Base-by-base conservation (phyloP, 1,140 invertebrate species). In the Heliconius hewitsoni region DNA sequence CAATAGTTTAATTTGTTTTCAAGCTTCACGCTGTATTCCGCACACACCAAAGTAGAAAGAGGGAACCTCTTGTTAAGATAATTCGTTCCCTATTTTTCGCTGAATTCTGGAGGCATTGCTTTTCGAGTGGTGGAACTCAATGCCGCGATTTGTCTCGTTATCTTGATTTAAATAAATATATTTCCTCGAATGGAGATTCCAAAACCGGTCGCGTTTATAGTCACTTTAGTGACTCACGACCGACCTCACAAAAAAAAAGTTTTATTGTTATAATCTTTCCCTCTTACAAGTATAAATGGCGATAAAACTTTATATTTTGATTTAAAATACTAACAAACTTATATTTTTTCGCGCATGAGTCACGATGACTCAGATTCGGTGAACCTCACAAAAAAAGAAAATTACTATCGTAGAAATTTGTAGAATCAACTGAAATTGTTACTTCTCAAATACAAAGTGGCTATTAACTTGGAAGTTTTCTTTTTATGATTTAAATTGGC, bases 311-410 rank as follows among this genome's bases (percentile, higher is more conserved):
- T 30, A 18, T n/a, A 66, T 66, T 27, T 30, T 30, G 4, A 30
- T 30, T 66, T 18, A 66, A 30, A 66, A 46, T 46, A 46, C 42
- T 46, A 2, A 66, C 23, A 13, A 66, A 66, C 23, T 30, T 30
- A 66, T 27, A 66, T 72, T 72, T n/a, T 72, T 71, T 76, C 60
- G 57, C 34, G 57, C 46, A 60, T 76, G 74, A 76, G 23, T 76
- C 74, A 76, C 16, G n/a, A 71, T 76, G 74, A 76, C 57, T 76
- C 74, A 76, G 39, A 42, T 39, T 23, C 60, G 19, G 74, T 76
- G 74, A 70, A 76, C 1, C 60, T 71, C 39, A 19, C 46, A 76
- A 70, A 76, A 75, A 34, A 76, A 76, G 39, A 19, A 76, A 76
- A 76, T 71, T 23, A 30, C 30, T 30, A 30, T 4, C 11, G 23